Evolutionary conservation across 2,113 vertebrate genomes (phyloP).

Genomic region (Spermophilus dauricus): DNA sequence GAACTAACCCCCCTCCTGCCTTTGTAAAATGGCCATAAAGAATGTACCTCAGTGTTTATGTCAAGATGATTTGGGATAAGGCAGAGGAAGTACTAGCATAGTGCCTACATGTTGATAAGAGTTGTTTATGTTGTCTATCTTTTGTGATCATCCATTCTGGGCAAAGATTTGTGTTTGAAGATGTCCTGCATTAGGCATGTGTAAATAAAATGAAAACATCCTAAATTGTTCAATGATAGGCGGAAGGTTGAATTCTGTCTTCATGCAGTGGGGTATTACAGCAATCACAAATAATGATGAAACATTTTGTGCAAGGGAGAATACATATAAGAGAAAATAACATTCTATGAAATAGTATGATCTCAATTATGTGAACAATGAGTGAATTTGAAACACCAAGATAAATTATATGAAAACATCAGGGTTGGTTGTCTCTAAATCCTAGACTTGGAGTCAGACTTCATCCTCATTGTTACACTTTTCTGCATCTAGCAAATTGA

Average conservation of each 20-base stretch:
- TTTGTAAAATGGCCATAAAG: background rate
- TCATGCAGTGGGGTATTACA: background rate
- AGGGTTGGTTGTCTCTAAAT: background rate
- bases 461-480: background rate
- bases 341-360: background rate
- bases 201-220: background rate
- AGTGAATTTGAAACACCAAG: background rate
- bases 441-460: background rate
- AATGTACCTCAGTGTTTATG: background rate
- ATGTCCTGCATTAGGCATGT: background rate
- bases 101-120: background rate
- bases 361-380: background rate
- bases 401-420: background rate
- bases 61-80: background rate
- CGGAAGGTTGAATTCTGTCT: background rate
- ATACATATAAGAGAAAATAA: background rate
- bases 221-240: background rate
- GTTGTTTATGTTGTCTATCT: background rate
- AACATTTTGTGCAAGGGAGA: background rate
- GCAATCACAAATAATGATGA: conserved; percentile 3
- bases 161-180: background rate
- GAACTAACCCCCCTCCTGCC: background rate
- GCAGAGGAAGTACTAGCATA: background rate
- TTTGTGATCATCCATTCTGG: background rate
- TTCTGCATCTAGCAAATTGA: background rate